These are phyloP conservation scores for Halocynthia aurantium DNA, from an alignment of 23 tunicate species.

Conservation along the genomic window DNA sequence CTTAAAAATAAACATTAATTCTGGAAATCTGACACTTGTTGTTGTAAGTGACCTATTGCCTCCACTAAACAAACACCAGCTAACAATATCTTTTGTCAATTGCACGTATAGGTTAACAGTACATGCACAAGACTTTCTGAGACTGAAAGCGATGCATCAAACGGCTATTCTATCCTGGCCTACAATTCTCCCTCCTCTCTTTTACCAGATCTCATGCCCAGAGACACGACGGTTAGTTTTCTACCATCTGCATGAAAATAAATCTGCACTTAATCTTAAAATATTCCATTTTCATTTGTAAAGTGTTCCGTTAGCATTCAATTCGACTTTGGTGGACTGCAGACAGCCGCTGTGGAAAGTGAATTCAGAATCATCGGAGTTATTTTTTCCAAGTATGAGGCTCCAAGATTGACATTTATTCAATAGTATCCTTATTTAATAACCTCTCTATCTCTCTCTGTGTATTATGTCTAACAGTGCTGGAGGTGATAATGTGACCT, in stretches of 20 bases:
- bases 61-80: background rate
- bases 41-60: constrained; percentile 4
- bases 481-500: constrained; percentile 9
- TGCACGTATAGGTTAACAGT: constrained; percentile 17
- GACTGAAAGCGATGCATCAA: constrained; percentile 13
- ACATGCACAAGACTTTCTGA: constrained; percentile 25
- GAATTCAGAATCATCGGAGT: constrained; percentile 9
- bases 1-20: constrained; percentile 30
- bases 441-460: background rate
- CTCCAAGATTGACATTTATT: background rate
- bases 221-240: background rate
- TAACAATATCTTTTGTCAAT: background rate
- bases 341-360: constrained; percentile 5
- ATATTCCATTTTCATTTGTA: background rate
- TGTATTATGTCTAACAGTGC: constrained; percentile 14
- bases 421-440: background rate
- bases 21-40: constrained; percentile 25
- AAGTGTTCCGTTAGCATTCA: constrained; percentile 29
- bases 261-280: no score
- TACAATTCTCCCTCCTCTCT: background rate
- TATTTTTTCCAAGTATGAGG: constrained; percentile 33
- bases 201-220: constrained; percentile 17
- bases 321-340: constrained; percentile 16
- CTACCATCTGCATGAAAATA: background rate
- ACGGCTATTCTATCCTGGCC: constrained; percentile 18